A percentile compares a stretch with the other conserved stretches of the same genome.
Conservation (phyloP, 2,797 vertebrate genomes). For the Diplodus sargus region DNA sequence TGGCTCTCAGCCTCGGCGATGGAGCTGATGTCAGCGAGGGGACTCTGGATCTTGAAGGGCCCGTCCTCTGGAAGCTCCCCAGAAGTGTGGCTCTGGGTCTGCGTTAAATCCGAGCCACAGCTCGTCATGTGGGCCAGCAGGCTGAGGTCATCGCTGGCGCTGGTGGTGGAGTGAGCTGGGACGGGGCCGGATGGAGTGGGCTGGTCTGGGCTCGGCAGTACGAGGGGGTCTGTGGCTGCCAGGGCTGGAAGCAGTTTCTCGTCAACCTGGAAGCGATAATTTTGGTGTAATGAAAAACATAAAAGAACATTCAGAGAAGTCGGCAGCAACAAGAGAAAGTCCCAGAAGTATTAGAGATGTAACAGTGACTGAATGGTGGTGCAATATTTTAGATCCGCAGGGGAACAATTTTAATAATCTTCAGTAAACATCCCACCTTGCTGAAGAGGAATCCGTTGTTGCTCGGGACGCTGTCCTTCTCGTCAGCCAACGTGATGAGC, state of each 20-base stretch:
- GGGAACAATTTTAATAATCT: constrained; percentile 15
- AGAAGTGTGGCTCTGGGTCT: constrained; percentile 85
- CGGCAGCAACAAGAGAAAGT: not conserved
- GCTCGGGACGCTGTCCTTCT: constrained; percentile 94
- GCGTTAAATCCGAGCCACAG: constrained; percentile 89
- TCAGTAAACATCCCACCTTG: constrained; percentile 84
- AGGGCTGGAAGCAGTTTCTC: constrained; percentile 96
- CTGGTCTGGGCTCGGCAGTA: constrained; percentile 90
- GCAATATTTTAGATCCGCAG: constrained; percentile 7
- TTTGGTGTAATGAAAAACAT: not conserved
- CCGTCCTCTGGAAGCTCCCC: constrained; percentile 92
- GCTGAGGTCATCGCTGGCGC: constrained; percentile 94
- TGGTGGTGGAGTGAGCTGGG: constrained; percentile 76
- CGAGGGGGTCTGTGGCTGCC: constrained; percentile 90
- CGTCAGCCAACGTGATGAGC: constrained; percentile 96
- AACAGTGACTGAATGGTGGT: constrained; percentile 10
- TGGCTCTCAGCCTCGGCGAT: constrained; percentile 90
- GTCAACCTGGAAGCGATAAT: constrained; percentile 80
- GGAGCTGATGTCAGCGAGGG: constrained; percentile 91
- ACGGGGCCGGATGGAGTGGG: constrained; percentile 66
- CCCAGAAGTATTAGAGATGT: not conserved
- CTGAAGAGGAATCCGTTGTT: constrained; percentile 96
- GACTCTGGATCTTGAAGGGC: constrained; percentile 94
- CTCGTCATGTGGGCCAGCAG: constrained; percentile 95
- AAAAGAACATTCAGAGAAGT: constrained; percentile 1